Conservation (phyloP, 2,888 invertebrate species). For the Microctonus brassicae region DNA sequence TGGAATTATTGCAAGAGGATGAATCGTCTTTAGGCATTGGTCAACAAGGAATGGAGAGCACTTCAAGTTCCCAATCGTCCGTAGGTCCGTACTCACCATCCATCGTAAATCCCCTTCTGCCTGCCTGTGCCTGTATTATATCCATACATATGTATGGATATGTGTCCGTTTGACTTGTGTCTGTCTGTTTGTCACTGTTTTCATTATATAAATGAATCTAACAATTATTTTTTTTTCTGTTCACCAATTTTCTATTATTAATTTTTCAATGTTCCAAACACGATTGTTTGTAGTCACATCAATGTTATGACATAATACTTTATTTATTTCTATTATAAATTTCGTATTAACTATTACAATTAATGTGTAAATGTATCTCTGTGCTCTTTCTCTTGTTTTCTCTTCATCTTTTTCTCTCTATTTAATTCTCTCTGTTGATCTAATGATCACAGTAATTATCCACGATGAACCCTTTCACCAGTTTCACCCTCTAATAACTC, state of each 20-base stretch:
- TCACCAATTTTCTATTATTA: background rate
- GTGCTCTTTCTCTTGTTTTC: background rate
- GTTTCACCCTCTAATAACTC: conserved; percentile 10
- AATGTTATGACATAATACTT: background rate
- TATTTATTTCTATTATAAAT: background rate
- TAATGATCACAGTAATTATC: conserved; percentile 6
- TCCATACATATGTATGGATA: conserved; percentile 56
- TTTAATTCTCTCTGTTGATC: background rate
- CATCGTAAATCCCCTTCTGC: conserved; percentile 42
- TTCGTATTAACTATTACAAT: background rate
- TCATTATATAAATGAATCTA: conserved; percentile 34
- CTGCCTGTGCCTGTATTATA: conserved; percentile 55
- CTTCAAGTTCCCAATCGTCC: conserved; percentile 65
- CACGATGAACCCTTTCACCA: conserved; percentile 23
- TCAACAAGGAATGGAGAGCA: conserved; percentile 67
- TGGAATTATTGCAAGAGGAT: conserved; percentile 69
- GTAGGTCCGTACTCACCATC: conserved; percentile 65
- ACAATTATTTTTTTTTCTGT: background rate
- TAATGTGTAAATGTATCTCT: background rate
- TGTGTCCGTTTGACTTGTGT: conserved; percentile 48
- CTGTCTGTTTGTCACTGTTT: conserved; percentile 19
- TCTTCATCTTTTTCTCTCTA: background rate
- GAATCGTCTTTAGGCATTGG: conserved; percentile 67
- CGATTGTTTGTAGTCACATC: background rate
- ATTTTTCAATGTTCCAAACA: background rate